A percentile compares a stretch with the other conserved stretches of the same genome.
Evolutionary conservation across 2,797 vertebrate species (phyloP).

Genomic region (Helicolenus hilgendorfi): DNA sequence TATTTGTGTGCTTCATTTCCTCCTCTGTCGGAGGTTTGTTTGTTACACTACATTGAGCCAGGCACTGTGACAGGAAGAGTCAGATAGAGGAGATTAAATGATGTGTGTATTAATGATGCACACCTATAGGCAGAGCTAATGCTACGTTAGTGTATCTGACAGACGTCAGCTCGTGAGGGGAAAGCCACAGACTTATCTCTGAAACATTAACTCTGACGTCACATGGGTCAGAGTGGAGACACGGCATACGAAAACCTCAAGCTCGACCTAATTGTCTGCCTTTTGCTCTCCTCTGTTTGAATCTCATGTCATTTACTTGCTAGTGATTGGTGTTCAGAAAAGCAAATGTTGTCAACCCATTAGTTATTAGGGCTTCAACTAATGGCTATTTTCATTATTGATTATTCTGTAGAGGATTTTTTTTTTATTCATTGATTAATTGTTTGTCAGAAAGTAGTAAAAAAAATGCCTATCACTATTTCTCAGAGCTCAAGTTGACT

Average conservation of each 20-base stretch:
- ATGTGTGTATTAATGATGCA: not conserved
- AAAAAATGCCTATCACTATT: not conserved
- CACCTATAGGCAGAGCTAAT: not conserved
- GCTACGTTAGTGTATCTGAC: not conserved
- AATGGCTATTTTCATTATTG: not conserved
- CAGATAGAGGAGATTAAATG: not conserved
- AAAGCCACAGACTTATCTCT: not conserved
- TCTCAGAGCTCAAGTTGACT: not conserved
- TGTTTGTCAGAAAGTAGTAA: not conserved
- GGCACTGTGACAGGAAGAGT: constrained; percentile 8
- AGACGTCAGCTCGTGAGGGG: not conserved
- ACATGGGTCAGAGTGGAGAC: constrained; percentile 16
- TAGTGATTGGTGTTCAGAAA: not conserved
- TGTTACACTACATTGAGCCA: not conserved
- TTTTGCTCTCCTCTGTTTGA: not conserved
- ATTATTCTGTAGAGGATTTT: not conserved
- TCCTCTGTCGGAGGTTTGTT: not conserved
- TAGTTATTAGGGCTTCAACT: not conserved
- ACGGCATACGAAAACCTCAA: not conserved
- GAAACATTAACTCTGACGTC: constrained; percentile 35
- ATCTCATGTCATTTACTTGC: not conserved
- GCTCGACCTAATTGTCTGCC: not conserved
- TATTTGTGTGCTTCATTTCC: not conserved
- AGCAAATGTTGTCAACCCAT: not conserved
- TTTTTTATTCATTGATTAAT: not conserved